phyloP scores from a whole-genome alignment of 2,888 invertebrate species.

The Dione vanillae region DNA sequence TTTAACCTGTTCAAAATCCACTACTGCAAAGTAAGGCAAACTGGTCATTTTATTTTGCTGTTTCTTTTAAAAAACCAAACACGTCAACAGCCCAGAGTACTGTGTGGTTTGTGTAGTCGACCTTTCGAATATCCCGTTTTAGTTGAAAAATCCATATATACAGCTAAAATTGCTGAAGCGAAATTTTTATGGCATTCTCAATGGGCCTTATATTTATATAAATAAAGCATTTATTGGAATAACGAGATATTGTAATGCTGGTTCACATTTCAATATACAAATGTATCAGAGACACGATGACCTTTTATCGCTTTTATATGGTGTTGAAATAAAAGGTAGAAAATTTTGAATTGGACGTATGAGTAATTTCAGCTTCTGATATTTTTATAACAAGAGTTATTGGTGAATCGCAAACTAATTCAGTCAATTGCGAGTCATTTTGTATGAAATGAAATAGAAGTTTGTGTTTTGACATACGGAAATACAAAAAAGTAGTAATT shows the following conservation, averaged over 20 bases:
- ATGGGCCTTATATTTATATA: background rate
- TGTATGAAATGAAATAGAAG: no score
- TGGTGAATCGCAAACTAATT: background rate
- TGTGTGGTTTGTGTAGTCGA: slow-evolving; percentile 7
- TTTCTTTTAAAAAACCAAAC: slow-evolving; percentile 24
- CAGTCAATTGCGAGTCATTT: no score
- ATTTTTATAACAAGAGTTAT: background rate
- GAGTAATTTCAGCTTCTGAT: slow-evolving; percentile 4
- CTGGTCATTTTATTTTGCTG: slow-evolving; percentile 27
- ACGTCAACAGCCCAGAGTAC: slow-evolving; percentile 17
- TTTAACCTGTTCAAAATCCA: no score
- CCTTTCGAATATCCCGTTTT: slow-evolving; percentile 10
- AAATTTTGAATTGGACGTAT: slow-evolving; percentile 4
- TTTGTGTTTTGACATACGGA: no score
- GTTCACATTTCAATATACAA: no score
- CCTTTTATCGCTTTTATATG: slow-evolving; percentile 24
- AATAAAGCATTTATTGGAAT: slow-evolving; percentile 11
- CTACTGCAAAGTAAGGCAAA: slow-evolving; percentile 6
- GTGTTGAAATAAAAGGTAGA: slow-evolving; percentile 5
- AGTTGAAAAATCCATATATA: background rate
- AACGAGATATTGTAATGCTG: no score
- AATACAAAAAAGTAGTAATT: no score
- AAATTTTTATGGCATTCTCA: background rate
- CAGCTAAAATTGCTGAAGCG: no score
- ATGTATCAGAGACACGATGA: slow-evolving; percentile 17